Evolutionary conservation across 2,797 vertebrate species (phyloP), one percentile per base, ranked within the genome.

Genomic region (Oceanodroma leucorhoa): DNA sequence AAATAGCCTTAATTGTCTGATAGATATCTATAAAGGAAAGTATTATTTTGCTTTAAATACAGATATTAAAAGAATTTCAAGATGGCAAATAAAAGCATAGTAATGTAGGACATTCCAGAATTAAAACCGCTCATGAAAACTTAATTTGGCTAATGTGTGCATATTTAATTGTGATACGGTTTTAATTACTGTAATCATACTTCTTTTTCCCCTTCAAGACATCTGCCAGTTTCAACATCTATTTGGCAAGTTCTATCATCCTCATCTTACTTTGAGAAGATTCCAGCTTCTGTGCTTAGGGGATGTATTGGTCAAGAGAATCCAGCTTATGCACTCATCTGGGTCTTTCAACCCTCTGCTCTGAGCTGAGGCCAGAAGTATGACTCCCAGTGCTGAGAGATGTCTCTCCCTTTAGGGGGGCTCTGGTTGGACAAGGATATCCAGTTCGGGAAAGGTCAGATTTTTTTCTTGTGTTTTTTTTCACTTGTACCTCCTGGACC

Each of bases 351-450:
- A 17, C 19, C 7, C 10, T 84, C 16, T 46, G 19, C 46, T 77
- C 26, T 71, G n/a, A 77, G 46, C 6, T 0, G 3, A 41, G 21
- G 34, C 16, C 21, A 54, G 24, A 43, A 26, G 11, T 55, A 20
- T 48, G 22, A 46, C 19, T 53, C 17, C 40, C 21, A 29, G 38
- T 16, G 29, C 50, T 29, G 54, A 20, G 34, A 55, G 22, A 22
- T 23, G 14, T 58, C 22, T 32, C 5, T 57, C 11, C 4, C 6
- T 75, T 81, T 71, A 15, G 0, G 0, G 10, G 14, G 6, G 4
- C 36, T 43, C 53, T 70, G 22, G 6, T 20, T 70, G 40, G n/a
- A 40, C 32, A 51, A 26, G 21, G n/a, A 41, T 40, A 48, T 19
- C 10, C 17, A 57, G 7, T 58, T 83, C 57, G 85, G 62, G 34